Evolutionary conservation across 1,140 invertebrate genomes (phyloP).

Genomic region (Trachymyrmex septentrionalis): DNA sequence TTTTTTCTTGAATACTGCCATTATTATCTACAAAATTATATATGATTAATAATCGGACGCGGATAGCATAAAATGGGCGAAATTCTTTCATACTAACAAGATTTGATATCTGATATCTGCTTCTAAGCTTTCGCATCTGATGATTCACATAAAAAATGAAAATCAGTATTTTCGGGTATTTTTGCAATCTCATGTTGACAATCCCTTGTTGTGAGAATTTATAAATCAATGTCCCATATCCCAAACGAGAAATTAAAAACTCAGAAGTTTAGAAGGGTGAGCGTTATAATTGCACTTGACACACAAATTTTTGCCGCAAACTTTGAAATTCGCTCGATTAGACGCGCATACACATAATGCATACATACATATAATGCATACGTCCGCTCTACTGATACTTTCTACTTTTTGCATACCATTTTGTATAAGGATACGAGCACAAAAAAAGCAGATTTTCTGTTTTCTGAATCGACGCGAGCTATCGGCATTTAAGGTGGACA

Average conservation of each 20-base stretch:
- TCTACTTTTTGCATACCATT: constrained; percentile 25
- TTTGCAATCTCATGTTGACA: not conserved
- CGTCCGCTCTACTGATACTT: constrained; percentile 3
- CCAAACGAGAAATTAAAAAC: not conserved
- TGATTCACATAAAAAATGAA: not conserved
- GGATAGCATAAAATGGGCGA: too few species aligned
- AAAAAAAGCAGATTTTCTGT: too few species aligned
- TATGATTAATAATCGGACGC: too few species aligned
- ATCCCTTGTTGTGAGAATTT: constrained; percentile 32
- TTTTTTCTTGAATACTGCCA: too few species aligned
- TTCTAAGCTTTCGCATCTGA: not conserved
- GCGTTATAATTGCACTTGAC: constrained; percentile 26
- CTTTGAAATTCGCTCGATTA: not conserved
- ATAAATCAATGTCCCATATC: constrained; percentile 13
- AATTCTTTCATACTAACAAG: not conserved
- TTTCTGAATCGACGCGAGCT: too few species aligned
- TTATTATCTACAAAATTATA: too few species aligned
- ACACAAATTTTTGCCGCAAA: constrained; percentile 14
- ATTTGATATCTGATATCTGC: constrained; percentile 39
- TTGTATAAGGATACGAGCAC: constrained; percentile 26
- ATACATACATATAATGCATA: not conserved
- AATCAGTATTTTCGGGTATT: not conserved
- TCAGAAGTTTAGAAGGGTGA: constrained; percentile 27
- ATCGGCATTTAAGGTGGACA: too few species aligned
- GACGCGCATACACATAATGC: not conserved